Evolutionary conservation across 2,113 vertebrate species (phyloP), one percentile per base, ranked within the genome.

Genomic region (Microcebus griseorufus): DNA sequence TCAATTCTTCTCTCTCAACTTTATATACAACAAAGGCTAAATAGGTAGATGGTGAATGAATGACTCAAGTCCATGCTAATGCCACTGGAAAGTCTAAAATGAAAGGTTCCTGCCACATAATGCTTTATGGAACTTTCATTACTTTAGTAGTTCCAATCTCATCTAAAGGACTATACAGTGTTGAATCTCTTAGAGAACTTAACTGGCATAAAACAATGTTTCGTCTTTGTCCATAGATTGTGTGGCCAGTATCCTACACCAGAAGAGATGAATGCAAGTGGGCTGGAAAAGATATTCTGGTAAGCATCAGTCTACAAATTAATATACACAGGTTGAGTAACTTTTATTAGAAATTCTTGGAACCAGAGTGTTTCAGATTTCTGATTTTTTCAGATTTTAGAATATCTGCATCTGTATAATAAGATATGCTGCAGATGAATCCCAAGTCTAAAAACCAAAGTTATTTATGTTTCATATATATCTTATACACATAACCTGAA

Each of bases 191-290:
- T 45, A 60, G 39, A 75, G 18, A 93, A 73, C 34, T 86, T 88
- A 73, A 34, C 32, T 94, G 39, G 76, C 58, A 87, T 84, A 94
- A 96, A 75, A 37, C 96, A 95, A 96, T 98, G 96, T 98, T 98
- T 98, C n/a, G 98, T 98, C 87, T 98, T 7, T 98, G 91, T 96
- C 97, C 98, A 96, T 98, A 99, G 99, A 99, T 99, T 98, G 98
- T 99, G 60, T 99, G 99, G 99, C 99, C 99, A 94, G 99, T 99
- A 62, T 99, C 99, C 97, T 98, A 99, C 89, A 99, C 99, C 97
- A 99, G 99, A 96, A 99, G 99, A 97, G 99, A 99, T 97, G 99
- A 99, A 98, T 99, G 99, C 98, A 99, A 99, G 97, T 99, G 99
- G 99, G 99, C 99, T 97, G 99, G 99, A 97, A 99, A 99, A 99